A percentile compares a stretch with the other conserved stretches of the same genome.
Conservation (phyloP, 2,797 vertebrate species). For the Amblyraja radiata region DNA sequence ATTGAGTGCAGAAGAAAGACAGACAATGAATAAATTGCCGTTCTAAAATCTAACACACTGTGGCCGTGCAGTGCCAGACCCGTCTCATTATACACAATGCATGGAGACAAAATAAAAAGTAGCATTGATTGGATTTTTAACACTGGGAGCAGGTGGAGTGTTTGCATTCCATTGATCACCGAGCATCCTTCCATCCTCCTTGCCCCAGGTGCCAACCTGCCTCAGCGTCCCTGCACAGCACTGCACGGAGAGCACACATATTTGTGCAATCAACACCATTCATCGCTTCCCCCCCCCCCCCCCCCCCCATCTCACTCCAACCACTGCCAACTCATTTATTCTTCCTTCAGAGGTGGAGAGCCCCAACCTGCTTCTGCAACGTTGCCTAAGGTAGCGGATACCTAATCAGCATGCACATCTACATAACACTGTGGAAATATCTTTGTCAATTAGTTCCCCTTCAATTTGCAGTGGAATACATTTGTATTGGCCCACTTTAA, state of each 20-base stretch:
- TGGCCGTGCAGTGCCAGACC: neutral
- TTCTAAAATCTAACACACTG: neutral
- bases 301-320: no score
- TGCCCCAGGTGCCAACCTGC: neutral
- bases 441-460: neutral
- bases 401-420: neutral
- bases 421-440: neutral
- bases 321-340: neutral
- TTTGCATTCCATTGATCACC: slow-evolving; percentile 18
- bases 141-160: neutral
- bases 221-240: neutral
- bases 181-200: neutral
- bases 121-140: neutral
- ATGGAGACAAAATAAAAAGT: neutral
- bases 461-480: neutral
- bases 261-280: no score
- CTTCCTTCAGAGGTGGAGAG: neutral
- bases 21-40: neutral
- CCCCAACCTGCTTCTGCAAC: neutral
- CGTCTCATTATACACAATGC: neutral
- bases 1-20: neutral
- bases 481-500: neutral
- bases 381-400: neutral
- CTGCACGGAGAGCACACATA: neutral
- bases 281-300: no score